A percentile compares a stretch with the other conserved stretches of the same genome.
phyloP scores from a whole-genome alignment of 2,888 invertebrate species.

The Chrysolina americana region DNA sequence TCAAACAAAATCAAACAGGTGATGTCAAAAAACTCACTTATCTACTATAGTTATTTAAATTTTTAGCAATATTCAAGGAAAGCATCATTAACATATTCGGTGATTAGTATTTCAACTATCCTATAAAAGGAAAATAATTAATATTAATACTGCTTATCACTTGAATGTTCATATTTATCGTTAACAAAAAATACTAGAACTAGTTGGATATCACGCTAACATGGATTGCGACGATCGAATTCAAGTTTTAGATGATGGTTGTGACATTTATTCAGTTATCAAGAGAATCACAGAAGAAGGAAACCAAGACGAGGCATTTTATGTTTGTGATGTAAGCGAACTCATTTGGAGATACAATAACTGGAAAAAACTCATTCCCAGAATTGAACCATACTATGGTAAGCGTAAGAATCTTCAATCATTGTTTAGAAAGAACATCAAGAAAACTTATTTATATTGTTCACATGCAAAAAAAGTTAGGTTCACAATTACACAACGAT shows the following conservation, averaged over 20 bases:
- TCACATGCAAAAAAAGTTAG: no score
- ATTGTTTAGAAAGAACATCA: background rate
- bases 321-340: conserved; percentile 41
- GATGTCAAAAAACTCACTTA: no score
- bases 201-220: background rate
- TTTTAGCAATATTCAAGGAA: no score
- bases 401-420: no score
- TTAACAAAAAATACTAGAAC: background rate
- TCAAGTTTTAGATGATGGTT: conserved; percentile 29
- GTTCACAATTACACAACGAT: conserved; percentile 44
- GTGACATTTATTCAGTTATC: conserved; percentile 32
- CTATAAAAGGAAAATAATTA: no score
- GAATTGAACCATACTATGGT: conserved; percentile 42
- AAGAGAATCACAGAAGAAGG: conserved; percentile 35
- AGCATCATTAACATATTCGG: no score
- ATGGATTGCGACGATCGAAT: conserved; percentile 16
- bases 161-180: background rate
- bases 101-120: no score
- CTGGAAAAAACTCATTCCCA: conserved; percentile 42
- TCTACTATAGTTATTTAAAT: no score
- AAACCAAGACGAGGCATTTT: conserved; percentile 39
- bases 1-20: no score
- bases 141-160: no score
- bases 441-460: no score
- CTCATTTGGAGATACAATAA: conserved; percentile 32